phyloP scores from a whole-genome alignment of 2,888 invertebrate species.

The Epinotia bilunana region DNA sequence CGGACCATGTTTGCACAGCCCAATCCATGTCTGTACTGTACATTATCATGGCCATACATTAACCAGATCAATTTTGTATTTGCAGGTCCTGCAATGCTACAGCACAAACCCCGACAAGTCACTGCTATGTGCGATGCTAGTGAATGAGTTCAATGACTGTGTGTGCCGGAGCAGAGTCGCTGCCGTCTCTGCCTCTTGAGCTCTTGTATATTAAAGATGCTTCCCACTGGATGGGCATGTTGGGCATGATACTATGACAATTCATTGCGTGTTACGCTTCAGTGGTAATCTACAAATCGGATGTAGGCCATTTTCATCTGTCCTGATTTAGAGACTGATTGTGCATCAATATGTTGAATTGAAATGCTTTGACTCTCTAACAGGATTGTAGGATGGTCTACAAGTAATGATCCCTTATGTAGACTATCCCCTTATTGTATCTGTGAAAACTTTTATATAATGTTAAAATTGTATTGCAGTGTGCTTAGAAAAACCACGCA shows the following conservation, averaged over 20 bases:
- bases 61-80: slow-evolving; percentile 9
- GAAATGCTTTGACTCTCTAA: no score
- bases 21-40: no score
- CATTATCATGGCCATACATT: no score
- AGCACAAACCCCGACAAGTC: slow-evolving; percentile 75
- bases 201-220: slow-evolving; percentile 14
- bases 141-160: slow-evolving; percentile 82
- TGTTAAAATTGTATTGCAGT: background rate
- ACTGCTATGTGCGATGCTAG: slow-evolving; percentile 78
- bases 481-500: background rate
- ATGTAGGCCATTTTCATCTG: background rate
- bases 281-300: background rate
- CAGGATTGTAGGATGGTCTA: background rate
- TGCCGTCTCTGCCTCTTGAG: slow-evolving; percentile 74
- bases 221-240: slow-evolving; percentile 28
- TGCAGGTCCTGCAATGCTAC: slow-evolving; percentile 80
- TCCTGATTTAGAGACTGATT: no score
- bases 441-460: background rate
- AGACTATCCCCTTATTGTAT: slow-evolving; percentile 2
- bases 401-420: background rate
- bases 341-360: no score
- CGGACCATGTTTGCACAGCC: no score
- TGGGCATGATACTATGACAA: slow-evolving; percentile 18
- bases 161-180: slow-evolving; percentile 79
- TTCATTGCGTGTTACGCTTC: background rate